Base-by-base conservation (phyloP, 1,140 invertebrate genomes). In the Globodera ellingtonae region DNA sequence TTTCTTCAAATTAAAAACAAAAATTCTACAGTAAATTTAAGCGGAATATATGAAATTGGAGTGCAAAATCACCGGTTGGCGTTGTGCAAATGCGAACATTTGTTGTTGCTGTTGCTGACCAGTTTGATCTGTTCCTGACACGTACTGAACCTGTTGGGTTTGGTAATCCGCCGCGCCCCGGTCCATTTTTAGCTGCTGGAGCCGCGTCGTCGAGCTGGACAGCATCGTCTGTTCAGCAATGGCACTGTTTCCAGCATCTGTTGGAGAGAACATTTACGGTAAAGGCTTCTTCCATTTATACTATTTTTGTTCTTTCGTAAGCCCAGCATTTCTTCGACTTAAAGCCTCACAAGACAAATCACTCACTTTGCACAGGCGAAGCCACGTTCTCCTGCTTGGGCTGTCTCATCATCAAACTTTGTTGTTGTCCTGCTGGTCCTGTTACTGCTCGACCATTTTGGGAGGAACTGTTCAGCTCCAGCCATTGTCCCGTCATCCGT, bases 301-400 rank as follows among this genome's bases (percentile, higher is more conserved):
- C 35, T 35, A 35, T 35, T 3, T 52, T 52, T 52, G 50, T 9
- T 50, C 48, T 50, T 50, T 50, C 48, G 10, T 7, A 50, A 50
- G 6, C 10, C 48, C 48, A 50, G 10, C 10, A 50, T 24, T 24
- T 24, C 24, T 24, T 24, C 1, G 24, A 24, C 24, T 0, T 24
- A 24, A 24, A 24, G 24, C 24, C 24, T n/a, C 24, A 44, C 66
- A 35, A 35, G 66, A 15, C 3, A 21, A 44, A 35, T 67, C 18
- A 8, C 46, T 47, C 67, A 47, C 67, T 47, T 35, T 47, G 35
- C 67, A 9, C 6, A 10, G 24, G 67, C n/a, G 24, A 47, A 9
- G 67, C 35, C 67, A 70, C 67, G 35, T 18, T 70, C n/a, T 47
- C 67, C 35, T 44, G 67, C 67, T 70, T 70, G 24, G 46, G 24